Evolutionary conservation across 2,888 invertebrate genomes (phyloP), one percentile per base, ranked within the genome.

Genomic region (Andrena dorsata): DNA sequence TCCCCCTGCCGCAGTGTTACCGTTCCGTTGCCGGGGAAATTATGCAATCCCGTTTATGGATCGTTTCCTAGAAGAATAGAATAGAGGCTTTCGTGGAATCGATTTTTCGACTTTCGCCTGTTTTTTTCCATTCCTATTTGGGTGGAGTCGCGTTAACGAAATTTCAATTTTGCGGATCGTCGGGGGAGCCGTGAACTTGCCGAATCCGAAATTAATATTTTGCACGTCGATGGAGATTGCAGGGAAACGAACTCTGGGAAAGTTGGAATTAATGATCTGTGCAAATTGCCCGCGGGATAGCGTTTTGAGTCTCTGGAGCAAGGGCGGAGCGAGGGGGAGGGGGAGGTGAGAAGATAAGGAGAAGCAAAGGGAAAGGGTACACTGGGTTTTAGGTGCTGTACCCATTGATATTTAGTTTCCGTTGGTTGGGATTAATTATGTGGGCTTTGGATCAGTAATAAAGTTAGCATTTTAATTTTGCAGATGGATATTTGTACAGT

Each of bases 201-300:
- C 28, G 35, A 16, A 26, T n/a, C 41, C 41, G 60, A 70, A 70
- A 70, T 70, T 70, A 60, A 60, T 70, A 70, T 60, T 70, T 70
- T 47, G 41, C 70, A 30, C 20, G 58, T 58, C 70, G 70, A 70
- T 70, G 60, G 58, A 70, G 70, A 47, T 35, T 60, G n/a, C 58
- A 3, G 13, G 13, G 58, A 47, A 70, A 70, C 69, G 69, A 60
- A 60, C 58, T 28, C 70, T 26, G 58, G 30, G 60, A 61, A 60
- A 71, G 70, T 71, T 60, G 70, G 32, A 71, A 71, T 71, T 71
- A 71, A 71, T 71, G 70, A 61, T 49, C 70, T 61, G 70, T 71
- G 70, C 47, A 61, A 71, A 71, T 71, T 61, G 60, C 47, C 60
- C 47, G 47, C 49, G 16, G 20, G 60, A 13, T n/a, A 49, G 58